Evolutionary conservation across 2,888 invertebrate genomes (phyloP).

Genomic region (Timema cristinae): DNA sequence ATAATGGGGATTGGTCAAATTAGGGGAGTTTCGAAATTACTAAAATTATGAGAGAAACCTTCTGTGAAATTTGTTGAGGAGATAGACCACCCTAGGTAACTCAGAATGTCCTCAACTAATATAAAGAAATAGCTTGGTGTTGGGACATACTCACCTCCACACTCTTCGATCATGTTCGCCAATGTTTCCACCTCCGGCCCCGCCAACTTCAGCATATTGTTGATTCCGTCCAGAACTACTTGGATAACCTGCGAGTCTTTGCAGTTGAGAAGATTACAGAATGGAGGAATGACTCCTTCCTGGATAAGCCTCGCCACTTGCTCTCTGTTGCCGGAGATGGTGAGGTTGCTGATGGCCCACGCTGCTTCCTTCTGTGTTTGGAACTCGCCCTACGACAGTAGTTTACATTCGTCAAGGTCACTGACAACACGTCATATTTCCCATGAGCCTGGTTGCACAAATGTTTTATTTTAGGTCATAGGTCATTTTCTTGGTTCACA

Average conservation of each 20-base stretch:
- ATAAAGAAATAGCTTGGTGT: too few species aligned
- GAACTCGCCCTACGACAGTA: conserved; percentile 68
- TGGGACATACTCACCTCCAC: conserved; percentile 63
- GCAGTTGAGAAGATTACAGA: conserved; percentile 91
- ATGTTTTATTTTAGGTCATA: too few species aligned
- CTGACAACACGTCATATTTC: too few species aligned
- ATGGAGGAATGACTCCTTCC: conserved; percentile 90
- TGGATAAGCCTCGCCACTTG: conserved; percentile 86
- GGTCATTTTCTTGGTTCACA: too few species aligned
- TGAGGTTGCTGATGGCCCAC: conserved; percentile 98
- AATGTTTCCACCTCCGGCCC: conserved; percentile 76
- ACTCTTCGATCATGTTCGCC: conserved; percentile 94
- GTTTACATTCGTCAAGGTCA: too few species aligned
- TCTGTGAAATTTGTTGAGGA: too few species aligned
- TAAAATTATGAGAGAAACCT: too few species aligned
- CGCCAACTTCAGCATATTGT: conserved; percentile 98
- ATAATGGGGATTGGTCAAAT: too few species aligned
- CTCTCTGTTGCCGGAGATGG: conserved; percentile 92
- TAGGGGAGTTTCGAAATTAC: too few species aligned
- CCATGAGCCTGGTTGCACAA: too few species aligned
- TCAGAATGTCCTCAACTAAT: too few species aligned
- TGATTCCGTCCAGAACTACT: conserved; percentile 94
- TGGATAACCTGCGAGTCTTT: conserved; percentile 91
- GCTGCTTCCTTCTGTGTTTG: conserved; percentile 99
- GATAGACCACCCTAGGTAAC: too few species aligned